phyloP scores from a whole-genome alignment of 2,888 invertebrate species.

The Agrilus biguttatus region DNA sequence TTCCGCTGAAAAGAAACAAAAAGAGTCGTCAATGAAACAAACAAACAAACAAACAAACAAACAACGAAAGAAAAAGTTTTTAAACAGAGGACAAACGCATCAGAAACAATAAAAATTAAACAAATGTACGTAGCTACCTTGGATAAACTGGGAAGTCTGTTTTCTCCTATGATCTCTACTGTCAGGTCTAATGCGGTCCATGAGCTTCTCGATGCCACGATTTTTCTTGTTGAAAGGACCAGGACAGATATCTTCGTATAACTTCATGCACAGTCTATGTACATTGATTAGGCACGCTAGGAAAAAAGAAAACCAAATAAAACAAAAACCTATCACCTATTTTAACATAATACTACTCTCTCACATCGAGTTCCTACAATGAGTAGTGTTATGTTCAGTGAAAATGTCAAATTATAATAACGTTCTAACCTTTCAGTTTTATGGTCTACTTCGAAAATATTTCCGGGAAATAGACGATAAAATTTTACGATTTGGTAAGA shows the following conservation, averaged over 20 bases:
- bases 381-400: too few relatives aligned
- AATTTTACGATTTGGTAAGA: background rate
- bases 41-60: background rate
- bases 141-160: constrained; percentile 30
- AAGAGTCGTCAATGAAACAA: background rate
- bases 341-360: too few relatives aligned
- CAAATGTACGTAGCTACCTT: constrained; percentile 24
- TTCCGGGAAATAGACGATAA: background rate
- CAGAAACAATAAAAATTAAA: too few relatives aligned
- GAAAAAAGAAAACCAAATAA: constrained; percentile 11
- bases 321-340: background rate
- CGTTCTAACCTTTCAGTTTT: background rate
- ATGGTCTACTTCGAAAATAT: background rate
- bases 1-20: constrained; percentile 22
- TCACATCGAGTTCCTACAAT: too few relatives aligned
- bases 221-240: constrained; percentile 30
- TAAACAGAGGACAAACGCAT: background rate
- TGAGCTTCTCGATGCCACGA: constrained; percentile 24
- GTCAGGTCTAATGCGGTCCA: constrained; percentile 24
- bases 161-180: constrained; percentile 28
- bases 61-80: background rate
- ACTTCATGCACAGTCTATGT: constrained; percentile 28
- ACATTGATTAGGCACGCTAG: constrained; percentile 30
- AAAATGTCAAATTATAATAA: background rate
- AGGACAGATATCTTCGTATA: constrained; percentile 30